Conservation (phyloP, 2,113 vertebrate species). For the Carassius gibelio region DNA sequence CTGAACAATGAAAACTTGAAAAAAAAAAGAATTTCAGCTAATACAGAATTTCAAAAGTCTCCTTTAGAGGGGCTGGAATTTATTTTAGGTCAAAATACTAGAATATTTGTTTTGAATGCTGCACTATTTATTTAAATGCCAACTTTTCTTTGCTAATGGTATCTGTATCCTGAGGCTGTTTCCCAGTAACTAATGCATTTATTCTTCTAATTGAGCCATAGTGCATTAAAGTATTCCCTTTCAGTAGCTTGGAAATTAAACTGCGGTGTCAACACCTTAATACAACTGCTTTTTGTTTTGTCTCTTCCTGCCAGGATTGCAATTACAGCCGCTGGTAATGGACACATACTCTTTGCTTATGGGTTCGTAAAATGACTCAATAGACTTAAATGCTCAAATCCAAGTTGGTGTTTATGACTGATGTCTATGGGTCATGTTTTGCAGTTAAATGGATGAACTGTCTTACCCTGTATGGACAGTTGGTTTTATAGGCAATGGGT, state of each 20-base stretch:
- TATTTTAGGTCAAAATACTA: neutral
- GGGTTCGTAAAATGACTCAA: conserved; percentile 25
- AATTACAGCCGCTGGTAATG: conserved; percentile 8
- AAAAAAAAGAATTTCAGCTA: neutral
- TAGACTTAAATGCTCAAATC: conserved; percentile 28
- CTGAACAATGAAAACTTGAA: too few relatives aligned
- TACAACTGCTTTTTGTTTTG: conserved; percentile 28
- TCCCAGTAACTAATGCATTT: conserved; percentile 26
- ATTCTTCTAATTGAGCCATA: conserved; percentile 36
- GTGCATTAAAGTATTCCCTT: conserved; percentile 23
- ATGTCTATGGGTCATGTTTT: conserved; percentile 26
- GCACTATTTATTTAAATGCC: conserved; percentile 5
- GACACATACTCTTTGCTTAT: conserved; percentile 21
- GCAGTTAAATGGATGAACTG: conserved; percentile 9
- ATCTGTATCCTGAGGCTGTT: conserved; percentile 39
- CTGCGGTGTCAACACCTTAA: conserved; percentile 41
- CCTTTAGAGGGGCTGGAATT: neutral
- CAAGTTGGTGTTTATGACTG: conserved; percentile 21
- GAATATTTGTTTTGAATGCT: neutral
- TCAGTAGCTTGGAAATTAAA: conserved; percentile 29
- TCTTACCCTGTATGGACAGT: conserved; percentile 8
- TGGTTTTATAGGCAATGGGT: neutral
- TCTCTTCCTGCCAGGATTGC: conserved; percentile 14
- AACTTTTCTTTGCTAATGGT: conserved; percentile 21
- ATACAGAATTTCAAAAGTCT: neutral